Percentiles rank a stretch among this genome's conserved stretches.
Evolutionary conservation across 2,888 invertebrate species (phyloP).

Genomic region (Polyommatus icarus): DNA sequence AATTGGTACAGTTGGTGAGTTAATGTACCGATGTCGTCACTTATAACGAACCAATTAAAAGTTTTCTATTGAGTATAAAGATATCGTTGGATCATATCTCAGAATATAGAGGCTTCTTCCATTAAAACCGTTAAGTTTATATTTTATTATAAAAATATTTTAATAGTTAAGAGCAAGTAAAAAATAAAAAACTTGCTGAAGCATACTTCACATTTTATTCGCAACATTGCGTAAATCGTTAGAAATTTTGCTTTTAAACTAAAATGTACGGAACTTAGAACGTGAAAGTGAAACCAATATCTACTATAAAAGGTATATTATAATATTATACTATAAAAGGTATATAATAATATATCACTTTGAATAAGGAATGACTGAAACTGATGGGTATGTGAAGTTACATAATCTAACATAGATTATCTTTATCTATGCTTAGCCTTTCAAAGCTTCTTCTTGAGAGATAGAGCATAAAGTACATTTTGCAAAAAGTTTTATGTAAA

Average conservation of each 20-base stretch:
- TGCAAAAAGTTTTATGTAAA: too few species aligned
- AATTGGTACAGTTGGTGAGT: neutral
- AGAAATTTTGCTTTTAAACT: neutral
- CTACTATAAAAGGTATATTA: too few species aligned
- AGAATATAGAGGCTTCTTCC: neutral
- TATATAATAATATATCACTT: too few species aligned
- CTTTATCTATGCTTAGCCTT: too few species aligned
- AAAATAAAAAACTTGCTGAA: neutral
- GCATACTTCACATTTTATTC: neutral
- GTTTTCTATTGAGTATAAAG: neutral
- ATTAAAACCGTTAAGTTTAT: neutral
- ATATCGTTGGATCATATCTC: neutral
- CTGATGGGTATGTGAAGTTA: too few species aligned
- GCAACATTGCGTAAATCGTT: neutral
- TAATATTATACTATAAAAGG: too few species aligned
- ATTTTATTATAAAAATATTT: neutral
- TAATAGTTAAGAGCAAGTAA: neutral
- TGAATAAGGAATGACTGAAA: too few species aligned
- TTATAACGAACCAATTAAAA: constrained; percentile 19
- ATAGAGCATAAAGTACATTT: too few species aligned
- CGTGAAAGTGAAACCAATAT: neutral
- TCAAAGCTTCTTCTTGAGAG: too few species aligned
- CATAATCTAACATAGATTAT: too few species aligned
- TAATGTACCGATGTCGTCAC: neutral
- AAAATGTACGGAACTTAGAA: neutral